Evolutionary conservation across 2,797 vertebrate genomes (phyloP), one percentile per base, ranked within the genome.

Genomic region (Sphenopsis melanotis): DNA sequence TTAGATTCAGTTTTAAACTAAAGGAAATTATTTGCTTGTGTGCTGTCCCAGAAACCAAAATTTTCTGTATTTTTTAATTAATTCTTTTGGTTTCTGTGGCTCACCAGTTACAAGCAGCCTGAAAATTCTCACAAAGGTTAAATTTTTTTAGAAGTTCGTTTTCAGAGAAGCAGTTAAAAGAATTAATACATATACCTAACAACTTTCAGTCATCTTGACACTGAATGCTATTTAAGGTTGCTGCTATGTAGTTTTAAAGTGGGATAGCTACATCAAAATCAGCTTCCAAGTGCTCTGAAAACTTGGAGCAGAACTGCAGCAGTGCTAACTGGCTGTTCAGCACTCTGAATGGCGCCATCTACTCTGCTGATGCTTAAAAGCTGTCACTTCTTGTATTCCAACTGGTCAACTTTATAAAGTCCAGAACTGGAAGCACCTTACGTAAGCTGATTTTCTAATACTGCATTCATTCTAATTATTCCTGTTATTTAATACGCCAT

Each of bases 311-410:
- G 56, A 69, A 9, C 7, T 37, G 21, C 71, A 60, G 79, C 14
- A 47, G 32, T 20, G 42, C 32, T 72, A 8, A 34, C 2, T 24
- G 55, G 36, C 42, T 87, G 36, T 3, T 87, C 75, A 70, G 4
- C 56, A 27, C 61, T 22, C 55, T 8, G 37, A 87, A 59, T 0
- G 46, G 83, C 5, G 2, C 61, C 8, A 8, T 53, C 57, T 12
- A 19, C 69, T 77, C 80, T 36, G 69, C 57, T 74, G 60, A 91
- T 46, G 71, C 56, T 83, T 63, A 47, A 78, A 83, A 90, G 37
- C 91, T 92, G 66, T 77, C 57, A 57, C 36, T 86, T 91, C 89
- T 88, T 83, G 59, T 71, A 78, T 75, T 88, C 61, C 83, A 81
- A 21, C 60, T 23, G 77, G 50, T 21, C 87, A 87, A 16, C 57